Base-by-base conservation (phyloP, 35 echinoderm and acorn worm genomes). In the Acanthaster planci region DNA sequence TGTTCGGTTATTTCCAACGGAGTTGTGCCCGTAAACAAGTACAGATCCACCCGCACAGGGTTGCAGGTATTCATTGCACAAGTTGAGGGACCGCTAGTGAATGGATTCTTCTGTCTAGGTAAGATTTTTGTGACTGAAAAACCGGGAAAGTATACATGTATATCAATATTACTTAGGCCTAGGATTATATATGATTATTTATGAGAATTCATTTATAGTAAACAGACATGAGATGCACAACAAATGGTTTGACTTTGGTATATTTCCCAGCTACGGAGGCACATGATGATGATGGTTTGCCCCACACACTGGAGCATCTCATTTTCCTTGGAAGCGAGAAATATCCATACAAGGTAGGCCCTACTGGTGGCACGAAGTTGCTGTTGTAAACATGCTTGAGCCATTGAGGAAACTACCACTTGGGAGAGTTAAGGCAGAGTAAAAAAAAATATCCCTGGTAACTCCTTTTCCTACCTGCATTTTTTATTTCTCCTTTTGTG, bases 261-360 rank as follows among this genome's bases (percentile, higher is more conserved):
- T 12, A 4, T 12, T 57, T 47, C 60, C 8, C 52, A 99, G 96
- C 96, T 40, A 99, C 96, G 55, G 96, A 99, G 86, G 96, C 96
- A 0, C 96, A 99, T 82, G 96, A 99, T 89, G 96, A 99, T 89
- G 96, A 99, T 89, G 96, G 92, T 32, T 37, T 99, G 39, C 96
- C 96, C 6, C 96, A 99, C 47, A 99, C 96, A 0, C 44, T 99
- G 88, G 96, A 99, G 51, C 96, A 99, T 89, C 92, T 99, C 23
- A 93, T 99, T 38, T 99, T 99, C 53, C 78, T 94, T 37, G 96
- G 92, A 36, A 94, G 92, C 91, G 96, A 99, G 52, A 77, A 99
- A 14, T 99, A 99, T 40, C 96, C 92, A 15, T 99, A 77, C 42
- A 99, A 99, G 92, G 96, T 99, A 86, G 47, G 51, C 52, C 9